Base-by-base conservation (phyloP, 2,888 invertebrate genomes). In the Andrena trimmerana region DNA sequence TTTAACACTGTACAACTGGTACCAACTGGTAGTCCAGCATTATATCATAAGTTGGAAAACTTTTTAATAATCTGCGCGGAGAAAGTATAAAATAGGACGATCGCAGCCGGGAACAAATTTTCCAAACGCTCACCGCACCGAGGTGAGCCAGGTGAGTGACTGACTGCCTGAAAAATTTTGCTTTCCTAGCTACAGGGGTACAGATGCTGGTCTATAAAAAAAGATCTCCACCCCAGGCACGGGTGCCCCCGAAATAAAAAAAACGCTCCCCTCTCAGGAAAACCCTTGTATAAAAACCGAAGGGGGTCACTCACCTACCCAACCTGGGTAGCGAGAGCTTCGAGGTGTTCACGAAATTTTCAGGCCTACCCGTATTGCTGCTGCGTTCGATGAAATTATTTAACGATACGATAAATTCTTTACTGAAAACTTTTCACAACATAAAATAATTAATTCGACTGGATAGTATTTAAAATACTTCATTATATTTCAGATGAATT, bases 61-160 rank as follows among this genome's bases (percentile, higher is more conserved):
- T 63, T 59, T 52, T 24, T 27, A 16, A n/a, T 33, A 33, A 72
- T 60, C 10, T 2, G 31, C 36, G 5, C n/a, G 8, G 50, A 20
- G 27, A 24, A 68, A 36, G 24, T 62, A 10, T 8, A 42, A 1
- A 42, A 5, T 2, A 16, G 27, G 59, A 57, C 10, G 42, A 13
- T 7, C 59, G 24, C 52, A 73, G 50, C 16, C 36, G 77, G 66
- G 50, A 75, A 48, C 60, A 86, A 87, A 87, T 87, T 86, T 88
- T 86, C 85, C 87, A 85, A 87, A 89, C 86, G 82, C 90, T 86
- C 89, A 88, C 92, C 91, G 90, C 87, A 86, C 90, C 90, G 92
- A 91, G 88, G 91, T 92, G 90, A 92, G 90, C 93, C 93, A 93
- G 93, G 93, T 93, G 93, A 93, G 92, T 93, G 93, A 93, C 93